Conservation (phyloP, 2,797 vertebrate species). For the Acropternis orthonyx region DNA sequence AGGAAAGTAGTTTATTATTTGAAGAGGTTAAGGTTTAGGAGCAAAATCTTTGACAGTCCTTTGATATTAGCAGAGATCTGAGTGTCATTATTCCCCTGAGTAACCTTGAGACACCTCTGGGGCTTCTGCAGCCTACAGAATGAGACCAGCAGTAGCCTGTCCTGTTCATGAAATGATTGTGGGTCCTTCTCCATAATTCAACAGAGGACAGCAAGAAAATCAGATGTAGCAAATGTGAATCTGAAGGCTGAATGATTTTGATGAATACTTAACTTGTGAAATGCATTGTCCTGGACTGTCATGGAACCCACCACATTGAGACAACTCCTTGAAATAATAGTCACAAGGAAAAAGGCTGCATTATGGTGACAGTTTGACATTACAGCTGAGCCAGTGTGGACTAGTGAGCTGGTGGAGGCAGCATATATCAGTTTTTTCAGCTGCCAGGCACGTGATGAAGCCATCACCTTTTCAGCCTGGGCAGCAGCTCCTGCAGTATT, state of each 20-base stretch:
- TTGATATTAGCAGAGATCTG: not conserved
- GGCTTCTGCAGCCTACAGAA: not conserved
- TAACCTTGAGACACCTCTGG: not conserved
- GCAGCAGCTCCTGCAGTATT: not conserved
- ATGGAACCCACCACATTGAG: not conserved
- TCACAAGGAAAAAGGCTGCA: not conserved
- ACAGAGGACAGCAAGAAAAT: not conserved
- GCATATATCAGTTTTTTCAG: not conserved
- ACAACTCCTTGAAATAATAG: not conserved
- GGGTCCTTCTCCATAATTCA: not conserved
- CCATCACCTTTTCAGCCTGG: not conserved
- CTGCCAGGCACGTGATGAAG: not conserved
- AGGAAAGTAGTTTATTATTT: slow-evolving; percentile 53
- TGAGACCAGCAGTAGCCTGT: not conserved
- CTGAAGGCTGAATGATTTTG: not conserved
- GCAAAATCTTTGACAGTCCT: not conserved
- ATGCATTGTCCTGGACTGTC: not conserved
- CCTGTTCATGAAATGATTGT: not conserved
- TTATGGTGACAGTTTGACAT: not conserved
- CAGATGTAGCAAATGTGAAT: not conserved
- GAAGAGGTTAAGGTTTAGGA: slow-evolving; percentile 43
- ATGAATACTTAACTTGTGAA: not conserved
- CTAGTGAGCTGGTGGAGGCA: not conserved
- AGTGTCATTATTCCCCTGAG: not conserved
- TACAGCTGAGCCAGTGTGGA: not conserved